Percentiles rank a stretch among this genome's conserved stretches.
These are phyloP conservation scores for Caenorhabditis tropicalis DNA, from an alignment of 1,140 invertebrate genomes.

Conservation along the genomic window DNA sequence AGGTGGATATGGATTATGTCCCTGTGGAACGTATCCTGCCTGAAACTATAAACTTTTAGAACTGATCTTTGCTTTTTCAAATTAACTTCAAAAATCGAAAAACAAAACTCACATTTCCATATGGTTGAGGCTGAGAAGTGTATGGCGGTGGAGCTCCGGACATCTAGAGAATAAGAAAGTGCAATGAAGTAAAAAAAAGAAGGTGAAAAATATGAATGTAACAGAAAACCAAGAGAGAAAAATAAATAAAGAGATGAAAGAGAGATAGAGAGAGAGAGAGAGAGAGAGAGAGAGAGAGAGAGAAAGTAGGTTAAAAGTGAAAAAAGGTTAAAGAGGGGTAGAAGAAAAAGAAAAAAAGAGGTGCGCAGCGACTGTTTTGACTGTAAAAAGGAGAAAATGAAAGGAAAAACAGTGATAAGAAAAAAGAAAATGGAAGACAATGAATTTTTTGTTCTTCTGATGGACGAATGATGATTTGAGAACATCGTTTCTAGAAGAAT, in stretches of 20 bases:
- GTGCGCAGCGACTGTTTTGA: not conserved
- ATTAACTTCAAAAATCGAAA: not conserved
- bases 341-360: not conserved
- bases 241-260: not conserved
- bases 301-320: not conserved
- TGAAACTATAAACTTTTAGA: slow-evolving; percentile 10
- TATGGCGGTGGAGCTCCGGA: slow-evolving; percentile 47
- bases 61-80: too few species aligned
- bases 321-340: not conserved
- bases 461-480: too few species aligned
- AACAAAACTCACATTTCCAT: slow-evolving; percentile 4
- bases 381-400: not conserved
- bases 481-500: too few species aligned
- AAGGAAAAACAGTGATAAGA: not conserved
- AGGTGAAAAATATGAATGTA: not conserved
- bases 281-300: not conserved
- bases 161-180: not conserved
- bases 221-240: not conserved
- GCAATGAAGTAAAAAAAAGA: not conserved
- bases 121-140: slow-evolving; percentile 27
- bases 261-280: not conserved
- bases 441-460: too few species aligned
- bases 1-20: slow-evolving; percentile 41
- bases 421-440: not conserved
- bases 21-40: slow-evolving; percentile 42